These are phyloP conservation scores for Zaprionus taronus DNA, from an alignment of 1,140 invertebrate species.

Conservation along the genomic window DNA sequence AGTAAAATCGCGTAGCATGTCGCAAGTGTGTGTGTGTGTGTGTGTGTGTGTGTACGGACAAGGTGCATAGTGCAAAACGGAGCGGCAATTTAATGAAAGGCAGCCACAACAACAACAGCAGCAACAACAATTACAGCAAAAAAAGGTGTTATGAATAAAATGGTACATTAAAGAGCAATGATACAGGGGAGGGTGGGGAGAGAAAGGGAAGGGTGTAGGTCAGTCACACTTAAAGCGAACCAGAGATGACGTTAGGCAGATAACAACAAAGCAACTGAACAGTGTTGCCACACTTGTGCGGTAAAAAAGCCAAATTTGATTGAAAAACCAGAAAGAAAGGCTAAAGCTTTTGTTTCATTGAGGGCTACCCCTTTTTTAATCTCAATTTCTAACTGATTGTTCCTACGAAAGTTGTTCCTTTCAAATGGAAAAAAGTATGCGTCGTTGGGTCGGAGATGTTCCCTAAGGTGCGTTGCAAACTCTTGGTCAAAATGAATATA, in stretches of 20 bases:
- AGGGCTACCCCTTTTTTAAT: background rate
- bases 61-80: conserved; percentile 9
- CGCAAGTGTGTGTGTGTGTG: background rate
- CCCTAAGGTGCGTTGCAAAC: too few species aligned
- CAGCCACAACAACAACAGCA: background rate
- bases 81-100: conserved; percentile 9
- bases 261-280: background rate
- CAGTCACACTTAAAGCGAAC: conserved; percentile 1
- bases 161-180: background rate
- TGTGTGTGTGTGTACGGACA: background rate
- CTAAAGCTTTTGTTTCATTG: too few species aligned
- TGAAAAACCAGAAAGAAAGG: too few species aligned
- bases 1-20: background rate
- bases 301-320: too few species aligned
- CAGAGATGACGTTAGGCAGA: background rate
- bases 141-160: conserved; percentile 8
- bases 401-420: too few species aligned
- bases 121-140: background rate
- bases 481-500: too few species aligned
- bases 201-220: background rate
- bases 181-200: background rate
- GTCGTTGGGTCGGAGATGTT: too few species aligned
- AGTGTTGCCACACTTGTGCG: too few species aligned
- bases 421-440: too few species aligned
- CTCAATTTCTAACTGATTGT: too few species aligned